Conservation (phyloP, 1,140 invertebrate genomes). For the Diachasmimorpha longicaudata region DNA sequence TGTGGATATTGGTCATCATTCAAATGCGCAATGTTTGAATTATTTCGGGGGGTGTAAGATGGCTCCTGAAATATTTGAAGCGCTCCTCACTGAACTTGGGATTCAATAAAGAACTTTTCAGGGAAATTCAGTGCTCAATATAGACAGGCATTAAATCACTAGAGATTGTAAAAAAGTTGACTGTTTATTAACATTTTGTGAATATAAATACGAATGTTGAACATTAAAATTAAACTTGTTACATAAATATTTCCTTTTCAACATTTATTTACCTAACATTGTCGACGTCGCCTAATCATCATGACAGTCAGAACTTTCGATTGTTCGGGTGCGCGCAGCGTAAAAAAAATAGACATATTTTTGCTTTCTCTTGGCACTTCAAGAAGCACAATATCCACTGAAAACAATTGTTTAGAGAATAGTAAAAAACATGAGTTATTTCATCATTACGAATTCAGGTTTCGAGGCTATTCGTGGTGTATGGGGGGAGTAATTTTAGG, state of each 20-base stretch:
- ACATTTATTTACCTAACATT: neutral
- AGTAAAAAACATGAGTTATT: neutral
- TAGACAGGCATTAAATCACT: neutral
- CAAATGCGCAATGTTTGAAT: conserved; percentile 32
- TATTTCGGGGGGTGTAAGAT: conserved; percentile 27
- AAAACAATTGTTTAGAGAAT: neutral
- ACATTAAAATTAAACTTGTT: neutral
- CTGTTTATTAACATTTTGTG: neutral
- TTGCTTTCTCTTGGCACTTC: neutral
- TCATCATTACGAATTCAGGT: neutral
- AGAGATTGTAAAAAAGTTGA: neutral
- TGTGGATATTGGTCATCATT: conserved; percentile 35
- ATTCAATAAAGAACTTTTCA: conserved; percentile 18
- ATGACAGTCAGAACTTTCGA: conserved; percentile 28
- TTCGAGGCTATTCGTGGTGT: neutral
- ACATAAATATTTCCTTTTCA: neutral
- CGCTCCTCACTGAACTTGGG: conserved; percentile 34
- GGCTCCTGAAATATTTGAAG: conserved; percentile 30
- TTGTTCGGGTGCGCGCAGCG: conserved; percentile 34
- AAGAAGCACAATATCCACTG: neutral
- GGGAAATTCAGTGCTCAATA: neutral
- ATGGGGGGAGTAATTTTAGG: conserved; percentile 33
- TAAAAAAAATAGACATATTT: conserved; percentile 29
- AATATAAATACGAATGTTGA: neutral
- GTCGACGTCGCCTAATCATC: neutral